These are phyloP conservation scores for Hypsibius dujardini DNA, from an alignment of 1,140 invertebrate species.

Conservation along the genomic window DNA sequence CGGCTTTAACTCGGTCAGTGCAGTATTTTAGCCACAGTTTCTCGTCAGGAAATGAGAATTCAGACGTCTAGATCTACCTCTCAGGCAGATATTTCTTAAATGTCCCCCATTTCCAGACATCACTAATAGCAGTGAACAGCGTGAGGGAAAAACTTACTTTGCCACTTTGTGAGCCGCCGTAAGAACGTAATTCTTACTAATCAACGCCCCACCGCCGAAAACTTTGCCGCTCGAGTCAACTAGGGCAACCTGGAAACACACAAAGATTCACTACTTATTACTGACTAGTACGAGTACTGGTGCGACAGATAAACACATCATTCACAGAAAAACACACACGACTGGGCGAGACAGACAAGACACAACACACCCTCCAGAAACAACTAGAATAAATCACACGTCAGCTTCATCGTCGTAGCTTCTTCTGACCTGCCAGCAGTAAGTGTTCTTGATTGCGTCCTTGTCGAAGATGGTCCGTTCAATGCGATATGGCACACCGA, in stretches of 20 bases:
- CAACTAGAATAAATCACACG: background rate
- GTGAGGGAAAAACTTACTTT: background rate
- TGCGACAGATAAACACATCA: no score
- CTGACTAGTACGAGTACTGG: no score
- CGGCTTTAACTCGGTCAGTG: background rate
- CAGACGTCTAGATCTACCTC: no score
- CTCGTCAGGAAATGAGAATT: no score
- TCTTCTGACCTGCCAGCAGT: constrained; percentile 8
- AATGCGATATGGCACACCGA: constrained; percentile 4
- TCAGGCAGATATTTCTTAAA: no score
- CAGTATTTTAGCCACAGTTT: no score
- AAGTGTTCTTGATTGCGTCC: constrained; percentile 12
- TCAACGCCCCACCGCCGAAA: constrained; percentile 1
- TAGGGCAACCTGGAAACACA: constrained; percentile 1
- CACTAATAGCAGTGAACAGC: no score
- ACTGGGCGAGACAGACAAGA: no score
- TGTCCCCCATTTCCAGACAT: no score
- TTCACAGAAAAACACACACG: no score
- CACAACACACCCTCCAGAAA: no score
- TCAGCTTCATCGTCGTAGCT: background rate
- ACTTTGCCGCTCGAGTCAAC: constrained; percentile 14
- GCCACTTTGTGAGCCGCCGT: constrained; percentile 16
- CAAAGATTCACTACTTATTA: background rate
- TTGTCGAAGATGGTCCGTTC: constrained; percentile 3
- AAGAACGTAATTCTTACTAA: background rate